Evolutionary conservation across 2,888 invertebrate genomes (phyloP), one percentile per base, ranked within the genome.

Genomic region (Drosophila pegasa): DNA sequence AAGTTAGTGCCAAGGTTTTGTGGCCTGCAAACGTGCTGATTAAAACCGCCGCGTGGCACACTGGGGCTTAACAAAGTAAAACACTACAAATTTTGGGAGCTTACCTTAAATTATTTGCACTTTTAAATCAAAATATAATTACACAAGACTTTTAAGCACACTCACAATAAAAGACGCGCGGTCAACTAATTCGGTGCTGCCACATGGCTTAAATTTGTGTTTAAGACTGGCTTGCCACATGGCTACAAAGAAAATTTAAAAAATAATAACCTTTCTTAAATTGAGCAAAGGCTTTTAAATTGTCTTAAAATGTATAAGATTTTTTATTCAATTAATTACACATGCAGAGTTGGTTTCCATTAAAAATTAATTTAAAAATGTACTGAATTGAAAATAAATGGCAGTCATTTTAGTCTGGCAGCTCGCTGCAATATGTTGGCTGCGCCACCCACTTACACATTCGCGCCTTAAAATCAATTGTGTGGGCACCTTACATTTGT

Each of bases 21-120:
- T 84, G 79, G 86, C 81, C 86, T 87, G 86, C 81, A 78, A 83
- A 75, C 69, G 58, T 62, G 54, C 67, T 79, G 84, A 84, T 84
- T 80, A 75, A 71, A 71, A 54, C 25, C 41, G 47, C 27, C 51
- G 38, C 14, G 9, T 5, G 14, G 3, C 38, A 20, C 29, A 20
- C 22, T 12, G 12, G 6, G 3, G 3, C 33, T 18, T 10, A 33
- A 9, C 33, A n/a, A 8, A 12, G 25, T 14, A 8, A 37, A 33
- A 20, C n/a, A 20, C 10, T 12, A 27, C 2, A 25, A 33, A 54
- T 22, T 14, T 14, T n/a, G 18, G 6, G n/a, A n/a, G 16, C 35
- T 50, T 29, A 38, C 2, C 40, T 50, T 25, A 51, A 25, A 18
- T 43, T 63, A 10, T 2, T 35, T 18, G 1, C 1, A 16, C 5